Evolutionary conservation across 2,797 vertebrate genomes (phyloP).

Genomic region (Crocidura indochinensis): DNA sequence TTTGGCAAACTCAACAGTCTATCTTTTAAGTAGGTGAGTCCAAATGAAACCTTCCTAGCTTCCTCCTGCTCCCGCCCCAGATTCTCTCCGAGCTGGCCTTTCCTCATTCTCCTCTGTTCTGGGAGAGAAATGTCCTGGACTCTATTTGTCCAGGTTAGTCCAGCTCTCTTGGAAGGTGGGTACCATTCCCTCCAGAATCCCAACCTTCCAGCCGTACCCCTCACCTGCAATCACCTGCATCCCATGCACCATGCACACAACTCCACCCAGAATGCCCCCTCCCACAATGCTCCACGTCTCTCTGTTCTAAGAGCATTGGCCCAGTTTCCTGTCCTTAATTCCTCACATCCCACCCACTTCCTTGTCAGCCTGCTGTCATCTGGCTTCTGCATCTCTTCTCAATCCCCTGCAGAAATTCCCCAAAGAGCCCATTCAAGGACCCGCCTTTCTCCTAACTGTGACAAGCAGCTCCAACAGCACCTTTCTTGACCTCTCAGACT

Average conservation of each 20-base stretch:
- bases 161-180: background rate
- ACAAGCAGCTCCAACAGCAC: background rate
- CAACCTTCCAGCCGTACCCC: background rate
- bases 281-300: background rate
- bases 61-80: background rate
- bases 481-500: background rate
- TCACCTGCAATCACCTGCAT: too few species aligned
- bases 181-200: background rate
- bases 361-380: background rate
- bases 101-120: background rate
- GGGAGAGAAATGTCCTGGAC: background rate
- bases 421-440: slow-evolving; percentile 14
- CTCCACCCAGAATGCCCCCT: background rate
- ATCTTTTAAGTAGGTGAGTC: background rate
- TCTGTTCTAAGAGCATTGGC: background rate
- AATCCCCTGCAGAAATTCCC: background rate
- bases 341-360: background rate
- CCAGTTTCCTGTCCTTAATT: background rate
- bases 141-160: background rate
- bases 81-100: background rate
- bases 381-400: background rate
- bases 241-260: too few species aligned
- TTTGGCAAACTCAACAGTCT: background rate
- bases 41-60: background rate
- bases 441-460: background rate